Evolutionary conservation across 2,113 vertebrate genomes (phyloP), one percentile per base, ranked within the genome.

Genomic region (Speoplatyrhinus poulsoni): DNA sequence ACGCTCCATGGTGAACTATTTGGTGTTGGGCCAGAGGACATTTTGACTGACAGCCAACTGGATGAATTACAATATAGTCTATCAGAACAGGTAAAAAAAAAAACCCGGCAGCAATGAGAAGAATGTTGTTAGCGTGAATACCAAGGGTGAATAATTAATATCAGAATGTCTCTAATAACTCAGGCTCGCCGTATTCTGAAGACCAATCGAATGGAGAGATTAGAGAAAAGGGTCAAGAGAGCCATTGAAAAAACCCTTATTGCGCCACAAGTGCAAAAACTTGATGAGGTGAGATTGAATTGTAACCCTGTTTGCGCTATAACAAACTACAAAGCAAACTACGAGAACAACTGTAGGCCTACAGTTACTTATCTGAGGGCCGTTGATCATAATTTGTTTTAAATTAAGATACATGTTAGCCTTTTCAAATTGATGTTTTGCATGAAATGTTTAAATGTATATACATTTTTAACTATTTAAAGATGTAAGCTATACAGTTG

Each of bases 241-340:
- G 92, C 90, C 47, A 91, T 94, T 12, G 86, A 91, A 57, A 91
- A 91, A 82, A 93, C 93, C 4, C 88, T 94, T 19, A 80, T 77
- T 9, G 91, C 91, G 19, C 92, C 91, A 2, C 88, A 89, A 73
- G 80, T 93, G 15, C 55, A 78, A 54, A 85, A 67, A 65, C 74
- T 93, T 5, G 81, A 83, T 46, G 87, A 90, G 83, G 92, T 92
- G 76, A 88, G 76, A 61, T 15, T 10, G 11, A 36, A 9, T 52
- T 55, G 61, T 46, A 57, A 15, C 19, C 10, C 2, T n/a, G 17
- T 48, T 62, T 46, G 9, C 6, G 68, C 56, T 49, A 46, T 47
- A n/a, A 52, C 26, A 65, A 26, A 26, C 26, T 19, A 19, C 19
- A 19, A 26, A 6, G 16, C 16, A 67, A 53, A 58, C 47, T 17